phyloP scores from a whole-genome alignment of 2,888 invertebrate species.

The Pheosia tremula region DNA sequence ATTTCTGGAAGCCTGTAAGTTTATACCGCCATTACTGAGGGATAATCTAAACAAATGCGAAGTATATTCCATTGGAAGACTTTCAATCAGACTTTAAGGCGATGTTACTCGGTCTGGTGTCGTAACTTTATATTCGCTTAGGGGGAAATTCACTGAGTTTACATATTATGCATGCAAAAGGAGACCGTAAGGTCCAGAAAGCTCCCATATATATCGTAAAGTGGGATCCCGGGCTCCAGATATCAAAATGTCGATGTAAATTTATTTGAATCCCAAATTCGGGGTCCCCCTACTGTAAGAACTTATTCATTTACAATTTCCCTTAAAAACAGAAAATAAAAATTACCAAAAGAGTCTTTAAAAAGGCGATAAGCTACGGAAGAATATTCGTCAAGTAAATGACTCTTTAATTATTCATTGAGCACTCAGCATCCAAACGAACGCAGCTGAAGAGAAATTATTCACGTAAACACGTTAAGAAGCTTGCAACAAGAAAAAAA shows the following conservation, averaged over 20 bases:
- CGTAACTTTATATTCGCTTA: slow-evolving; percentile 72
- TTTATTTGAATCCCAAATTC: slow-evolving; percentile 16
- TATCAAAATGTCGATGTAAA: slow-evolving; percentile 15
- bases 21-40: slow-evolving; percentile 50
- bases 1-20: slow-evolving; percentile 43
- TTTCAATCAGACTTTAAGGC: slow-evolving; percentile 65
- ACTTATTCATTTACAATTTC: slow-evolving; percentile 9
- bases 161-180: slow-evolving; percentile 69
- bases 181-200: slow-evolving; percentile 61
- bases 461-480: slow-evolving; percentile 55
- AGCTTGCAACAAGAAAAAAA: slow-evolving; percentile 38
- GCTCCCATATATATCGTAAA: slow-evolving; percentile 30
- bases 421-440: slow-evolving; percentile 41
- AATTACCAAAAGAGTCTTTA: background rate
- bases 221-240: slow-evolving; percentile 19
- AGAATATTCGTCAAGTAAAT: slow-evolving; percentile 32
- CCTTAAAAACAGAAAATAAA: background rate
- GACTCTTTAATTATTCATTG: slow-evolving; percentile 56
- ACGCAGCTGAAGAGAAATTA: slow-evolving; percentile 43
- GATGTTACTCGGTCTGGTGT: slow-evolving; percentile 48
- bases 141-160: slow-evolving; percentile 60
- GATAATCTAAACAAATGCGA: slow-evolving; percentile 67
- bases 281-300: background rate
- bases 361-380: slow-evolving; percentile 4
- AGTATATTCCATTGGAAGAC: slow-evolving; percentile 57